Base-by-base conservation (phyloP, 2,888 invertebrate genomes). In the Choreutis nemorana region DNA sequence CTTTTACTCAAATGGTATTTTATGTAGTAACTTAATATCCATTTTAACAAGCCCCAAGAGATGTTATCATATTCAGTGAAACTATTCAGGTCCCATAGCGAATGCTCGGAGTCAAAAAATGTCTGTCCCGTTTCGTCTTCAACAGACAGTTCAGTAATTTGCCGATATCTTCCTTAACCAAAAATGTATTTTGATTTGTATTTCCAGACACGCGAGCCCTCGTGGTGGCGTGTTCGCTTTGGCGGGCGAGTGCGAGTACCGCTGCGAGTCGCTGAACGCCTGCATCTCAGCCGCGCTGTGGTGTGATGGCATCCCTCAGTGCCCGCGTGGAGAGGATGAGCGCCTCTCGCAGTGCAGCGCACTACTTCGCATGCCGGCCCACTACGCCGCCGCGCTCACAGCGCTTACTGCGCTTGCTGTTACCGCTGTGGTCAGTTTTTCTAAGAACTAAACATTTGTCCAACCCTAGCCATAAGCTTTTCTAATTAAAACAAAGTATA, bases 311-410 rank as follows among this genome's bases (percentile, higher is more conserved):
- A 63, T 83, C 20, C 68, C 82, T 28, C 90, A 92, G 56, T 92
- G 92, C 51, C 91, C 91, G 6, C 86, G 85, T 2, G 91, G 90
- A 1, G 85, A 87, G 41, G 91, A 92, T 64, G 91, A 91, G 65
- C 83, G 91, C 3, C 81, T 91, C 36, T 81, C 87, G 8, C 89
- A 91, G 55, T 92, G 92, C 52, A 91, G 89, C 28, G 83, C 90
- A 31, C 72, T 92, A 23, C 72, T 93, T 37, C 85, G 89, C 36
- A 72, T 91, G 40, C 92, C 92, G 6, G 87, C 87, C 28, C 83
- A 90, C 40, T 89, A 89, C 43, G 82, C 90, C 13, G 78, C 80
- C 20, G 81, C 82, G 18, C 45, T 84, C 30, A 70, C 82, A 26
- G 81, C 83, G 14, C 55, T 83, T 47, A 65, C 81, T 39, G 42